phyloP scores from a whole-genome alignment of 2,113 vertebrate species.

The Piliocolobus tephrosceles region DNA sequence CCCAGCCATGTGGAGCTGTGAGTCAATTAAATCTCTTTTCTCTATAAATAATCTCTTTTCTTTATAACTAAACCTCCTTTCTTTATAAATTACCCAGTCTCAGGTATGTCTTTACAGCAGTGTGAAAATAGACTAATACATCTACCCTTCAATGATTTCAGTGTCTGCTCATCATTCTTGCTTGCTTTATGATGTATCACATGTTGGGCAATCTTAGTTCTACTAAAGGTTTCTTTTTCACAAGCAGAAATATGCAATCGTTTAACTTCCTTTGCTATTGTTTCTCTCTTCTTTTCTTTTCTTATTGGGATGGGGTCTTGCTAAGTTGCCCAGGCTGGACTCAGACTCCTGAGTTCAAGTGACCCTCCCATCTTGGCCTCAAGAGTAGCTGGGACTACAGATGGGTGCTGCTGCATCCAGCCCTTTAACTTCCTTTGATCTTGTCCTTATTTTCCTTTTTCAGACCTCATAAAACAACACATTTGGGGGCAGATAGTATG shows the following conservation, averaged over 20 bases:
- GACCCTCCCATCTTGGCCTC: neutral
- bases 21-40: no score
- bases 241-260: neutral
- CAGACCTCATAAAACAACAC: neutral
- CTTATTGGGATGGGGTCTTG: neutral
- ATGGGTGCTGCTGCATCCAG: neutral
- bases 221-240: neutral
- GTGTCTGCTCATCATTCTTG: neutral
- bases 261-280: neutral
- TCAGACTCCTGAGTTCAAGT: neutral
- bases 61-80: no score
- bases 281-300: neutral
- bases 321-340: neutral
- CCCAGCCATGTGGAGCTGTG: no score
- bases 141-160: no score
- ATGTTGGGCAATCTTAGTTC: no score
- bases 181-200: neutral
- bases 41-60: no score
- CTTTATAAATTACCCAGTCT: no score
- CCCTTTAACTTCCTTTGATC: neutral
- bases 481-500: neutral
- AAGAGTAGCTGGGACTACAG: neutral
- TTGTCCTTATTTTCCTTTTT: neutral
- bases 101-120: no score
- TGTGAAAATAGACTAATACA: no score